These are phyloP conservation scores for Nibea coibor DNA, from an alignment of 2,113 vertebrate genomes.

Conservation along the genomic window DNA sequence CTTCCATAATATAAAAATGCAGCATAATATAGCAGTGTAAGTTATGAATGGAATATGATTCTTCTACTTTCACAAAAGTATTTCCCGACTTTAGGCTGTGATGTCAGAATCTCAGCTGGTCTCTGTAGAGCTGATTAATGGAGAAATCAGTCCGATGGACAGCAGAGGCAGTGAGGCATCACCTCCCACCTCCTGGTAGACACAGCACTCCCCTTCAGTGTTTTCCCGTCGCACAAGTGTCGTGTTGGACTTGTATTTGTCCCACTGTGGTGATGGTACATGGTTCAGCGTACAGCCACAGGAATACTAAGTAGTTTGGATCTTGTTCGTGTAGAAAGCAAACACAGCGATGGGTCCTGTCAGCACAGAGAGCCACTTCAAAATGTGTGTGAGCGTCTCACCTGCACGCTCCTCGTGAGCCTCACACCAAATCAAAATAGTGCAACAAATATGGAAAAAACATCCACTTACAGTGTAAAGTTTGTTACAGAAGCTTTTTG, in stretches of 20 bases:
- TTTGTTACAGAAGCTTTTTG: conserved; percentile 45
- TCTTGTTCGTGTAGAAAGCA: not conserved
- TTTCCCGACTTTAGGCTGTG: not conserved
- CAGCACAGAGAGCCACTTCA: not conserved
- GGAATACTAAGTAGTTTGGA: conserved; percentile 32
- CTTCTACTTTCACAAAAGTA: too few relatives aligned
- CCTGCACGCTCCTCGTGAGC: not conserved
- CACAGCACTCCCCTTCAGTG: conserved; percentile 10
- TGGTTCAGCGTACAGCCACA: not conserved
- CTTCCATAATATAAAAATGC: not conserved
- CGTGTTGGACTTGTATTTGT: conserved; percentile 10
- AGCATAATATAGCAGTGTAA: not conserved
- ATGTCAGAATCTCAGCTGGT: conserved; percentile 2
- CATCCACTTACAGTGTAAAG: not conserved
- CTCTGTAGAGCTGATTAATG: conserved; percentile 30
- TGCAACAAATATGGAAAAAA: conserved; percentile 4
- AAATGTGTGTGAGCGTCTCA: not conserved
- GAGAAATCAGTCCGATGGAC: conserved; percentile 17
- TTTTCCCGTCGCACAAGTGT: not conserved
- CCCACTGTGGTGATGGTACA: not conserved
- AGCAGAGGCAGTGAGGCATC: conserved; percentile 23
- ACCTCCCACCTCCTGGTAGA: conserved; percentile 7
- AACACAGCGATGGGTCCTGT: not conserved
- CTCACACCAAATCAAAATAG: not conserved
- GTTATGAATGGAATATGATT: too few relatives aligned